A percentile compares a stretch with the other conserved stretches of the same genome.
Conservation (phyloP, 2,113 vertebrate species). For the Oreotrochilus melanogaster region DNA sequence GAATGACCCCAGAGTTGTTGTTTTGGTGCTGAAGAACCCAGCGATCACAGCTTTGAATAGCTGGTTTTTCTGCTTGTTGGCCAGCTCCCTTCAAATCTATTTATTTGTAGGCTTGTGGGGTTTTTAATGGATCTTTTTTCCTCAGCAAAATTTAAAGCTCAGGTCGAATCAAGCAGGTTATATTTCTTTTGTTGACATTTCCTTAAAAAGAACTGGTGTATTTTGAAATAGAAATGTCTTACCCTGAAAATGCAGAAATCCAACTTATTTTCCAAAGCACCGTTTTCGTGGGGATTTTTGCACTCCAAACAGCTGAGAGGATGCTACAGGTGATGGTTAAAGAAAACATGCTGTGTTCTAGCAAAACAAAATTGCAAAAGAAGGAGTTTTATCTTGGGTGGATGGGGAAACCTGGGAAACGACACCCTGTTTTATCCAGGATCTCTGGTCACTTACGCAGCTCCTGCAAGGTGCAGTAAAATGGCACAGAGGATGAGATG, state of each 20-base stretch:
- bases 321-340: background rate
- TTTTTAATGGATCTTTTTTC: background rate
- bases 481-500: background rate
- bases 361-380: background rate
- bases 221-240: background rate
- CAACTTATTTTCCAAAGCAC: background rate
- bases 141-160: background rate
- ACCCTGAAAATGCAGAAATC: background rate
- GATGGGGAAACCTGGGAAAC: rapidly evolving
- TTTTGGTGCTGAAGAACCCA: background rate
- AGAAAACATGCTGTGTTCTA: background rate
- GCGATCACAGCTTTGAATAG: background rate
- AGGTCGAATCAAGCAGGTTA: background rate
- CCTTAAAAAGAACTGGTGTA: background rate
- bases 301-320: background rate
- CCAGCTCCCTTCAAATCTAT: background rate
- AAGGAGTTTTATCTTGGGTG: background rate
- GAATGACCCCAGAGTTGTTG: background rate
- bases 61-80: background rate
- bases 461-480: background rate
- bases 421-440: background rate
- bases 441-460: background rate
- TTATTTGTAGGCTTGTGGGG: background rate
- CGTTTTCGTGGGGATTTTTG: rapidly evolving
- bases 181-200: background rate